phyloP scores from a whole-genome alignment of 2,113 vertebrate species.

The Potamarius usumacintae region DNA sequence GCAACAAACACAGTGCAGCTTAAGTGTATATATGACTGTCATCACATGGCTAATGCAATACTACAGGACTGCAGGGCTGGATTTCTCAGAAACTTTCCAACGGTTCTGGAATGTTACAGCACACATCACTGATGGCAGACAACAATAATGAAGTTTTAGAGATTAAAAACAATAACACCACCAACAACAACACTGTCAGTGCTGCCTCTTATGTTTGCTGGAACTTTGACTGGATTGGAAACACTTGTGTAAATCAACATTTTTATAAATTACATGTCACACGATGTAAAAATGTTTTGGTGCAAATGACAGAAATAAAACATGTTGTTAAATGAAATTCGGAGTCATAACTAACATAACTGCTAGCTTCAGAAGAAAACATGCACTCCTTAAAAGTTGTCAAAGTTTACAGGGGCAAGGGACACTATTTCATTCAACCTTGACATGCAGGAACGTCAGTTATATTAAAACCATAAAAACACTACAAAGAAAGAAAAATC shows the following conservation, averaged over 20 bases:
- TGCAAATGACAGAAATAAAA: constrained; percentile 1
- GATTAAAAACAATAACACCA: neutral
- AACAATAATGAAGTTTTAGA: neutral
- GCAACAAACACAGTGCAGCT: constrained; percentile 13
- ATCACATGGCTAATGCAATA: constrained; percentile 19
- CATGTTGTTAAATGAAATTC: neutral
- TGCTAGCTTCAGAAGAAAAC: neutral
- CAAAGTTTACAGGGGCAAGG: neutral
- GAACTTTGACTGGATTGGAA: constrained; percentile 4
- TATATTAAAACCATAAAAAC: constrained; percentile 43
- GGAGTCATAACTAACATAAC: neutral
- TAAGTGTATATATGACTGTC: neutral
- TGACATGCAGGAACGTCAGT: constrained; percentile 12
- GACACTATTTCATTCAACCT: neutral
- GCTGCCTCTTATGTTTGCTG: neutral
- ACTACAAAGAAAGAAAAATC: constrained; percentile 18
- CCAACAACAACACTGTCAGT: neutral
- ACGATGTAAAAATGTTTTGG: constrained; percentile 2
- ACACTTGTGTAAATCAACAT: constrained; percentile 2
- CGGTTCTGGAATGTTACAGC: constrained; percentile 46
- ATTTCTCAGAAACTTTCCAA: constrained; percentile 9
- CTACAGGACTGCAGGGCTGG: neutral
- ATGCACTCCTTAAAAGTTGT: constrained; percentile 4
- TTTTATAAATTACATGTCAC: neutral
- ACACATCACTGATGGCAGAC: neutral